Percentiles rank a stretch among this genome's conserved stretches.
phyloP scores from a whole-genome alignment of 1,140 invertebrate genomes.

The Phymorhynchus buccinoides region DNA sequence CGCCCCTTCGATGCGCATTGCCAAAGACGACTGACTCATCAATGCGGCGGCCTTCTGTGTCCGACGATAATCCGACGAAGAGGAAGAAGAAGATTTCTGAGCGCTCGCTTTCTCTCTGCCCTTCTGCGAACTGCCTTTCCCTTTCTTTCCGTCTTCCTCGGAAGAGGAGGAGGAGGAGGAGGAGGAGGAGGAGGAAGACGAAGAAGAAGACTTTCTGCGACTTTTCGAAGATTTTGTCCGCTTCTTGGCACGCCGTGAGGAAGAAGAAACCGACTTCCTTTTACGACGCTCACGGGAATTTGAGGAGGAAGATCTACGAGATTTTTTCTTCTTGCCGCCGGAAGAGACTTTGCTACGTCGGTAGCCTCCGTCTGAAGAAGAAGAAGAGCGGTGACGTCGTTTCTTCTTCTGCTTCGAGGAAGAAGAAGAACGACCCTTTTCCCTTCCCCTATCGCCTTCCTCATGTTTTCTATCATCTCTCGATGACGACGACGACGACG shows the following conservation, averaged over 20 bases:
- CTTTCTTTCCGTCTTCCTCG: neutral
- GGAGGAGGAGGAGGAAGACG: slow-evolving; percentile 26
- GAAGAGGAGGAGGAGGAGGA: slow-evolving; percentile 24
- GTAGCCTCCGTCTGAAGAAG: neutral
- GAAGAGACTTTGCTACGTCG: neutral
- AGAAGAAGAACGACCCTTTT: neutral
- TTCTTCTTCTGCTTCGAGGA: neutral
- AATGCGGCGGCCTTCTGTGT: neutral
- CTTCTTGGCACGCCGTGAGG: neutral
- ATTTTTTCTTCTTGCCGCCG: neutral
- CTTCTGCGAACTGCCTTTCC: neutral
- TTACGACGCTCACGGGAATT: neutral
- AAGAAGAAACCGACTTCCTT: neutral
- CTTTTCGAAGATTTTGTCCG: neutral
- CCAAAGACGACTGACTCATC: neutral
- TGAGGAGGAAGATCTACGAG: neutral
- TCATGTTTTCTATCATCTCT: no score
- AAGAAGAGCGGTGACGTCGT: neutral
- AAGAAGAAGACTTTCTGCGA: neutral
- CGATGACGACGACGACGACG: neutral
- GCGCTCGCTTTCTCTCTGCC: no score
- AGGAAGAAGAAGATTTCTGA: neutral
- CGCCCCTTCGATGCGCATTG: neutral
- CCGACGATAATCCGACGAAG: no score
- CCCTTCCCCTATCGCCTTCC: neutral